Evolutionary conservation across 64 coral and sea anemone genomes (phyloP), one percentile per base, ranked within the genome.

Genomic region (Porites lutea): DNA sequence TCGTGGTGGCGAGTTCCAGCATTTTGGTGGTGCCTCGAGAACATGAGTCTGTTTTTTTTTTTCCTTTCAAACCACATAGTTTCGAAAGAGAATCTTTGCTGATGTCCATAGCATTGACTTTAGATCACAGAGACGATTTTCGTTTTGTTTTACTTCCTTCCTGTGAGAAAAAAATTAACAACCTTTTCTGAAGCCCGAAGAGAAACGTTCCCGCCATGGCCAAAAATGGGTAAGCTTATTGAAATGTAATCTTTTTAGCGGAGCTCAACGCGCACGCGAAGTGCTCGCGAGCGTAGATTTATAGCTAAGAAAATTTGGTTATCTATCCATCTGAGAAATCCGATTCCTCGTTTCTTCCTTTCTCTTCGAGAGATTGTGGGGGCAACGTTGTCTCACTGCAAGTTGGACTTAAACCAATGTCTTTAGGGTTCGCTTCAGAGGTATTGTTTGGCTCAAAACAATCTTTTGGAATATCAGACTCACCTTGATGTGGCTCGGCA

Each of bases 1-100:
- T 87, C 67, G 85, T 47, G 46, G 85, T 68, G 84, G 66, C 57
- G 48, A 73, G 47, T 69, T 18, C 48, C 79, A 23, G 2, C 15
- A 48, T 16, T 83, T 83, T 83, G 79, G 79, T 59, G 20, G 21
- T 65, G 57, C 65, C 79, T 83, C 59, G 79, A 83, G 79, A 83
- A 83, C 59, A 58, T 61, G 79, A 83, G 59, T 65, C 65, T 83
- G 27, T 83, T 83, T 83, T n/a, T 18, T 19, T 83, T 83, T 83
- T 46, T 23, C 13, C 15, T 27, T 83, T 83, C 54, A 23, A 83
- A 83, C 15, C 47, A 37, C 10, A 59, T 83, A 51, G 60, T 83
- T 43, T 63, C 66, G 6, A 70, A 21, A 1, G 18, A 19, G 23
- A 70, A 3, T 66, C 18, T n/a, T 10, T 4, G 18, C 16, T 65